Percentiles rank a stretch among this genome's conserved stretches.
Conservation (phyloP, 2,888 invertebrate genomes). For the Napeogenes sylphis region DNA sequence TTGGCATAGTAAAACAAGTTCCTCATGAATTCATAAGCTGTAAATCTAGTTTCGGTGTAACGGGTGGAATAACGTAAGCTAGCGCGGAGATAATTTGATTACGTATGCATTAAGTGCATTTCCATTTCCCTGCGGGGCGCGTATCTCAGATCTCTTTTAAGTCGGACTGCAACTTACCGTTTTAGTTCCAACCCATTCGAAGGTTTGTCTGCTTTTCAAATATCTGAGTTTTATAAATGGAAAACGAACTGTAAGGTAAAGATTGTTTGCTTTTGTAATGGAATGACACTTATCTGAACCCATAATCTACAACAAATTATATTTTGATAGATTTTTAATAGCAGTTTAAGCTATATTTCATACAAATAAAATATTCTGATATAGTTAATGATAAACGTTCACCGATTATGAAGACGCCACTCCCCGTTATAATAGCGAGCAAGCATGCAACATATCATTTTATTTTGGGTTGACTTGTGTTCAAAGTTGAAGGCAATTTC, state of each 20-base stretch:
- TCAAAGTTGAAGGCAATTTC: conserved; percentile 19
- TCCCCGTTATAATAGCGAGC: conserved; percentile 49
- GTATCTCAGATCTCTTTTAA: conserved; percentile 60
- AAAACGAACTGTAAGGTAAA: no score
- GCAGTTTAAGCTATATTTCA: background rate
- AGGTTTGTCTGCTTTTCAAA: conserved; percentile 6
- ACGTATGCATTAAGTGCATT: conserved; percentile 75
- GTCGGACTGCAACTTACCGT: conserved; percentile 38
- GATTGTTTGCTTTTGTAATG: no score
- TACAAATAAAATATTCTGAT: conserved; percentile 40
- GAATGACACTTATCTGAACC: no score
- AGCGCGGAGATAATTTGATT: conserved; percentile 64
- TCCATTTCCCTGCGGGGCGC: conserved; percentile 60
- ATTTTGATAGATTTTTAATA: background rate
- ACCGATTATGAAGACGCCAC: conserved; percentile 58
- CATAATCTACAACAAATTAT: background rate
- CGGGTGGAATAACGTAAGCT: conserved; percentile 27
- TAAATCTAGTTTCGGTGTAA: conserved; percentile 33
- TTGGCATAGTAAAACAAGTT: background rate
- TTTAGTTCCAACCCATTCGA: conserved; percentile 14
- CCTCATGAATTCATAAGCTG: background rate
- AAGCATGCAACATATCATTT: conserved; percentile 61
- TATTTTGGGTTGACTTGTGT: conserved; percentile 30
- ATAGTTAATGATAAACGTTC: conserved; percentile 61
- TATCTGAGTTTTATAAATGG: background rate